Percentiles rank a stretch among this genome's conserved stretches.
Conservation (phyloP, 2,113 vertebrate genomes). For the Aegotheles bennettii region DNA sequence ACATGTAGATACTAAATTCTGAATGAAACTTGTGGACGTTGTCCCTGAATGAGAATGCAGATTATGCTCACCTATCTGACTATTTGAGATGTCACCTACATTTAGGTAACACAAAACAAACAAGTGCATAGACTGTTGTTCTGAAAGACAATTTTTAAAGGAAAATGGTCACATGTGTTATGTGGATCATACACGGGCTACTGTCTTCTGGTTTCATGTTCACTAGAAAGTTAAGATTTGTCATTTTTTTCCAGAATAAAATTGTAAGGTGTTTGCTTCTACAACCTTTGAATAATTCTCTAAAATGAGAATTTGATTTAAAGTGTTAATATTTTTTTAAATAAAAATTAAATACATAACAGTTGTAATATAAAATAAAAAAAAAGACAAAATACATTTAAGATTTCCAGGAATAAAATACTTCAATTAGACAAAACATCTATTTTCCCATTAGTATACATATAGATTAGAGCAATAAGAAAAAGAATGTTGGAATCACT, state of each 20-base stretch:
- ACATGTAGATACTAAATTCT: not conserved
- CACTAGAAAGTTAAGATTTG: not conserved
- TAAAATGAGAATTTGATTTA: not conserved
- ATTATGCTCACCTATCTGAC: not conserved
- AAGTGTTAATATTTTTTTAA: not conserved
- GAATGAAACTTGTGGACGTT: not conserved
- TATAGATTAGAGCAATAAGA: not conserved
- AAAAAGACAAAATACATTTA: not conserved
- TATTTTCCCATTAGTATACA: not conserved
- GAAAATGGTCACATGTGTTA: not conserved
- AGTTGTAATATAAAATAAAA: not conserved
- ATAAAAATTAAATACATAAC: not conserved
- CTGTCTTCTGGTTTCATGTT: not conserved
- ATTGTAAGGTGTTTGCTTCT: not conserved
- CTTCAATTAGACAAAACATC: not conserved
- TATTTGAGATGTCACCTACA: not conserved
- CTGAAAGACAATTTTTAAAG: not conserved
- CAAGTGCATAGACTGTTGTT: fast-evolving
- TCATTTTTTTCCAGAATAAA: not conserved
- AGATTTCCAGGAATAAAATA: not conserved
- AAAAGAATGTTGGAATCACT: not conserved
- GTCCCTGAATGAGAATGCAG: not conserved
- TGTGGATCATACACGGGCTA: not conserved
- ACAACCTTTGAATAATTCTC: not conserved
- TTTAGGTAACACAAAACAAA: not conserved